Percentiles rank a stretch among this genome's conserved stretches.
These are phyloP conservation scores for Poeciliopsis gracilis DNA, from an alignment of 2,797 vertebrate genomes.

Conservation along the genomic window DNA sequence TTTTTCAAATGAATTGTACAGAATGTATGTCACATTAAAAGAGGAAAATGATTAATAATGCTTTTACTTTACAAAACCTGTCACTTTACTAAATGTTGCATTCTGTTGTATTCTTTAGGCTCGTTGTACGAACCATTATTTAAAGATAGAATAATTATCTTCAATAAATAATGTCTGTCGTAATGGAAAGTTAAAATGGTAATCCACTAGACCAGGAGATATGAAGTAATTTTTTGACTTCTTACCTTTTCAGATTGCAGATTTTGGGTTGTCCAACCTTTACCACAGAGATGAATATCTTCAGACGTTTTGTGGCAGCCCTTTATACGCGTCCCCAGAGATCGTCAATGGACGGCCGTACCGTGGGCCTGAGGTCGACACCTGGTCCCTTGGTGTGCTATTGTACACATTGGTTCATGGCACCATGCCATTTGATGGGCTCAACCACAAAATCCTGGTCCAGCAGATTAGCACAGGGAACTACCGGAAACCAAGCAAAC, in stretches of 20 bases:
- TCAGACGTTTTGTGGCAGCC: slow-evolving; percentile 95
- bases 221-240: neutral
- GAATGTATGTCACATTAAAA: neutral
- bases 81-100: neutral
- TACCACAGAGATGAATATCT: slow-evolving; percentile 89
- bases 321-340: slow-evolving; percentile 95
- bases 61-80: neutral
- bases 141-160: neutral
- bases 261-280: slow-evolving; percentile 95
- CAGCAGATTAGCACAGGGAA: slow-evolving; percentile 93
- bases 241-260: slow-evolving; percentile 86
- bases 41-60: neutral
- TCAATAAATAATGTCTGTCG: neutral
- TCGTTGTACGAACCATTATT: neutral
- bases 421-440: slow-evolving; percentile 95
- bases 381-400: slow-evolving; percentile 96
- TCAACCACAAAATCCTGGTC: slow-evolving; percentile 89
- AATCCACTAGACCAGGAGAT: neutral
- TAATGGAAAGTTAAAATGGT: neutral
- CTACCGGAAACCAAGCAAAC: slow-evolving; percentile 89
- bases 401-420: slow-evolving; percentile 95
- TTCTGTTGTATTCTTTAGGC: neutral
- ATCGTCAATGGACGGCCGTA: slow-evolving; percentile 96
- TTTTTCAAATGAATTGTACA: neutral
- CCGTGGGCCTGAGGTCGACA: slow-evolving; percentile 96